Conservation (phyloP, 2,888 invertebrate species). For the Latheticus oryzae region DNA sequence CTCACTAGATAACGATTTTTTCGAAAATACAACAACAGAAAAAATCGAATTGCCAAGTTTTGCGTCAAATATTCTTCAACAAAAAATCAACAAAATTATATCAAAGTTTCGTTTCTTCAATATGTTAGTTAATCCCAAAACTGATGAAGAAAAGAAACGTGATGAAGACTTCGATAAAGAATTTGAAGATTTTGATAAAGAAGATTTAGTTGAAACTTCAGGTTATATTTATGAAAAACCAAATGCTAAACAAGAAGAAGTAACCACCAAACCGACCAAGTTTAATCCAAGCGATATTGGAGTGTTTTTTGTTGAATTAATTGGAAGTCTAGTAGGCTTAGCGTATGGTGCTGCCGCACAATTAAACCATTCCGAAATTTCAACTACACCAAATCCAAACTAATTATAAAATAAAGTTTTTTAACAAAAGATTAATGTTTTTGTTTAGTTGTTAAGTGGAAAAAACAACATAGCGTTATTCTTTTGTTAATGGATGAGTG, state of each 20-base stretch:
- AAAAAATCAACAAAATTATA: conserved; percentile 50
- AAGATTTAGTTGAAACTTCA: conserved; percentile 4
- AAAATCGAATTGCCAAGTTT: conserved; percentile 25
- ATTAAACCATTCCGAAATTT: conserved; percentile 25
- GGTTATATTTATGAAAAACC: conserved; percentile 33
- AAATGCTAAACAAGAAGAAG: conserved; percentile 9
- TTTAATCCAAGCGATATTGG: conserved; percentile 46
- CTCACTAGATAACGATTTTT: conserved; percentile 23
- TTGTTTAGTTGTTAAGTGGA: too few species aligned
- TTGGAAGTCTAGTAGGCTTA: conserved; percentile 56
- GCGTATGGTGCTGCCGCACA: conserved; percentile 58
- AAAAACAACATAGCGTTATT: too few species aligned
- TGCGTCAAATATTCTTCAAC: conserved; percentile 39
- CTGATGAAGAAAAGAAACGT: conserved; percentile 6
- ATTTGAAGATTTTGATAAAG: conserved; percentile 41
- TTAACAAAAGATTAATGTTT: too few species aligned
- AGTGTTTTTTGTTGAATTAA: conserved; percentile 56
- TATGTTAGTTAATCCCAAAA: conserved; percentile 23
- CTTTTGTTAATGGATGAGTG: too few species aligned
- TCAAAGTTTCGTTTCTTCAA: conserved; percentile 47
- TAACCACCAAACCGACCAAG: not conserved
- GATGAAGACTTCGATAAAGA: conserved; percentile 42
- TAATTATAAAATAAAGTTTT: not conserved
- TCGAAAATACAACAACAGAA: conserved; percentile 20
- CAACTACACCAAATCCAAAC: conserved; percentile 1